A percentile compares a stretch with the other conserved stretches of the same genome.
Conservation (phyloP, 92 coral and sea anemone genomes). For the Palythoa heliodiscus region DNA sequence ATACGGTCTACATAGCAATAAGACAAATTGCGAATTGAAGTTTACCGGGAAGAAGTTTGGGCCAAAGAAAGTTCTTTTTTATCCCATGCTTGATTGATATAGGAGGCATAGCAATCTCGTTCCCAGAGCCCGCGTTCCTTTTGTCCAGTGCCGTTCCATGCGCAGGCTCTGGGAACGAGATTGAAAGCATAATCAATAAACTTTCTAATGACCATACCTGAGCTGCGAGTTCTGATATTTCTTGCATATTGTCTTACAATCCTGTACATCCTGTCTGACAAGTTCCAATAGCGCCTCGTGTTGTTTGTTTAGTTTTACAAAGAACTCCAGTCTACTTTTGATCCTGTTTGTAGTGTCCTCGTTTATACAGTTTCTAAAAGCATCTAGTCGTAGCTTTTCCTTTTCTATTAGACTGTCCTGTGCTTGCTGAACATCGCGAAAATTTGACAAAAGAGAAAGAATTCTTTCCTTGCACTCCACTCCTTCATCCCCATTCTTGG, state of each 20-base stretch:
- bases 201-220: conserved; percentile 56
- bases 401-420: conserved; percentile 90
- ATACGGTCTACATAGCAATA: too few relatives aligned
- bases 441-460: conserved; percentile 75
- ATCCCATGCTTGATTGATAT: too few relatives aligned
- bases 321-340: conserved; percentile 87
- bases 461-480: conserved; percentile 88
- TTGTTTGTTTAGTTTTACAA: conserved; percentile 79
- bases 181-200: not conserved
- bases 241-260: conserved; percentile 90
- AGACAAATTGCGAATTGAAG: too few relatives aligned
- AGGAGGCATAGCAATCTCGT: too few relatives aligned
- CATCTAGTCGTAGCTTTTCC: conserved; percentile 90
- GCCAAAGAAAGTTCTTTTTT: too few relatives aligned
- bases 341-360: conserved; percentile 95
- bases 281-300: conserved; percentile 88
- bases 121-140: too few relatives aligned
- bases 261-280: conserved; percentile 93
- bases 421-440: conserved; percentile 85
- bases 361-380: conserved; percentile 92
- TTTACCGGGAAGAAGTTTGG: too few relatives aligned
- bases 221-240: conserved; percentile 75
- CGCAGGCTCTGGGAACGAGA: too few relatives aligned
- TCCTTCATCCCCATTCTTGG: conserved; percentile 82
- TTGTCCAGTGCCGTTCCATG: too few relatives aligned